Evolutionary conservation across 2,113 vertebrate species (phyloP).

Genomic region (Osmerus mordax): DNA sequence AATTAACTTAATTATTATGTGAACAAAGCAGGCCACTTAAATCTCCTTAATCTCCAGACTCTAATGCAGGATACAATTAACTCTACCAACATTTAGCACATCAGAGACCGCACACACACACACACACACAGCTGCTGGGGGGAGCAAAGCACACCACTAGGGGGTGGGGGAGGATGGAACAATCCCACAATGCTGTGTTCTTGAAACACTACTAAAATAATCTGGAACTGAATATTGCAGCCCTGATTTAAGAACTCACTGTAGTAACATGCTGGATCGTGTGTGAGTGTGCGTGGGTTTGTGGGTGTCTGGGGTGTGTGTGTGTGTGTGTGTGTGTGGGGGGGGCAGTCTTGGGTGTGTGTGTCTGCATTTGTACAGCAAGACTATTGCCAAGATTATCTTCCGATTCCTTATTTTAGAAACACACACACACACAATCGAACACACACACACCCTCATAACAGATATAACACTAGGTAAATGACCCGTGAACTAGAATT

Average conservation of each 20-base stretch:
- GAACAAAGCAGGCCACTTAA: no score
- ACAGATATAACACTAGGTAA: no score
- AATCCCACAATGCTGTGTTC: background rate
- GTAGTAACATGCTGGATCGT: background rate
- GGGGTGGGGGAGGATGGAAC: background rate
- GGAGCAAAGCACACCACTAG: background rate
- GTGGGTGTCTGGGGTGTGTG: background rate
- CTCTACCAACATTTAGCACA: background rate
- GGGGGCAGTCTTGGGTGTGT: background rate
- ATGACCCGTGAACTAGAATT: no score
- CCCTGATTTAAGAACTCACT: background rate
- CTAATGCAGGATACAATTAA: background rate
- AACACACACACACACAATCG: no score
- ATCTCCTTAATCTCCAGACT: no score
- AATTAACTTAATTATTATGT: background rate
- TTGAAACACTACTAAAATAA: background rate
- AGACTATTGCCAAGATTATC: slow-evolving; percentile 24
- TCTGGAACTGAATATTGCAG: background rate
- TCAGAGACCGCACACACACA: background rate
- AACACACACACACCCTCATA: no score
- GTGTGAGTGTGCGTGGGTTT: slow-evolving; percentile 11
- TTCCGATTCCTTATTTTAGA: background rate
- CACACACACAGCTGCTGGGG: background rate
- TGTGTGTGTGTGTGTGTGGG: background rate
- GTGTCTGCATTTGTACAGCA: slow-evolving; percentile 46